phyloP scores from a whole-genome alignment of 2,888 invertebrate species.

The Heteropelma amictum region DNA sequence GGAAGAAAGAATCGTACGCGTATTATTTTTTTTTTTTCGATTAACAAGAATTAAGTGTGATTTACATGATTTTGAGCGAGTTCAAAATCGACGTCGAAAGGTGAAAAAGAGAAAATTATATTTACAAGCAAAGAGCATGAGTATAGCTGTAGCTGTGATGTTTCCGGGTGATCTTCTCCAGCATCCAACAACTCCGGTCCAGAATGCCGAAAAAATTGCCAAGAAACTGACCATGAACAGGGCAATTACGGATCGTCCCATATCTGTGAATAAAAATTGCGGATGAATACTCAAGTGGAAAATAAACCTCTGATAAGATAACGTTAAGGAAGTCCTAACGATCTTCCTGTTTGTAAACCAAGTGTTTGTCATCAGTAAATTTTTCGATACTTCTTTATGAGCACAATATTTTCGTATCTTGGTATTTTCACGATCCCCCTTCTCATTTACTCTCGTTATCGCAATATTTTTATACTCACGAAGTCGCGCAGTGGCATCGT shows the following conservation, averaged over 20 bases:
- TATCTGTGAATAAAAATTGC: conserved; percentile 78
- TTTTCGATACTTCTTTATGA: background rate
- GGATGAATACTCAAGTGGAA: no score
- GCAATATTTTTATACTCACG: conserved; percentile 80
- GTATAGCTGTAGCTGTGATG: conserved; percentile 94
- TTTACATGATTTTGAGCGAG: background rate
- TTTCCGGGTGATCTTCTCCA: conserved; percentile 97
- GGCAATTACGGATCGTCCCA: conserved; percentile 95
- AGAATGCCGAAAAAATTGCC: conserved; percentile 94
- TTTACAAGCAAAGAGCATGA: conserved; percentile 91
- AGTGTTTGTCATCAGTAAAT: no score
- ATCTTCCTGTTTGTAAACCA: no score
- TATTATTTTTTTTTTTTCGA: no score
- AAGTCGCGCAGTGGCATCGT: conserved; percentile 90
- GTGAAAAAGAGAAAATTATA: background rate
- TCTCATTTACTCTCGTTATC: background rate
- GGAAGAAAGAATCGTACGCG: conserved; percentile 3
- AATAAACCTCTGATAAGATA: no score
- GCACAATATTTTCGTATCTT: background rate
- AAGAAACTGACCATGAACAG: conserved; percentile 95
- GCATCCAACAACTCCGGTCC: conserved; percentile 97
- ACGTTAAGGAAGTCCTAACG: no score
- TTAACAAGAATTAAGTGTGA: background rate
- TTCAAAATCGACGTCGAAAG: background rate
- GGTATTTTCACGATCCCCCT: background rate